A percentile compares a stretch with the other conserved stretches of the same genome.
These are phyloP conservation scores for Ferrisia virgata DNA, from an alignment of 2,888 invertebrate species.

Conservation along the genomic window DNA sequence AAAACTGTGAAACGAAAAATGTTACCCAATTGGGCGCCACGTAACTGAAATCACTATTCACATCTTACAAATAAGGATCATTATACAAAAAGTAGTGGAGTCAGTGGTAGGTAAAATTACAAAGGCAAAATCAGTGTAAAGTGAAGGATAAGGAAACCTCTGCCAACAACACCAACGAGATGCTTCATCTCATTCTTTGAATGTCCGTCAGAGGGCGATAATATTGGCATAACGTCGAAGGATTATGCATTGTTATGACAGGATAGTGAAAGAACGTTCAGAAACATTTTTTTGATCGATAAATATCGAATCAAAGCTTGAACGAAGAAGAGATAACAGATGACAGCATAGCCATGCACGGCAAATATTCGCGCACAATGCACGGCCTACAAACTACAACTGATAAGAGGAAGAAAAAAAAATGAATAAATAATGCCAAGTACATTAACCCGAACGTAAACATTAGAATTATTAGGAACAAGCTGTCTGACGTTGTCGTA, in stretches of 20 bases:
- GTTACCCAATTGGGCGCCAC: neutral
- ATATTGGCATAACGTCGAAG: neutral
- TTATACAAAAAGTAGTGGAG: neutral
- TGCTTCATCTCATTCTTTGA: neutral
- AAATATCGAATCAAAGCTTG: no score
- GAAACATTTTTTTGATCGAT: neutral
- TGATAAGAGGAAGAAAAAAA: neutral
- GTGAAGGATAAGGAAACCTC: no score
- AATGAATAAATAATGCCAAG: slow-evolving; percentile 18
- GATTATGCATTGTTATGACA: neutral
- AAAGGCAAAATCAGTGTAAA: no score
- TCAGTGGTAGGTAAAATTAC: no score
- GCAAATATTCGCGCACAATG: neutral
- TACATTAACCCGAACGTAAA: slow-evolving; percentile 43
- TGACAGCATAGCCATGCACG: no score
- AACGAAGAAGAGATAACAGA: no score
- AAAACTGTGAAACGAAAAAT: neutral
- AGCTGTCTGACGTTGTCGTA: slow-evolving; percentile 44
- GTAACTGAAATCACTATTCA: neutral
- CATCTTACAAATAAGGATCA: neutral
- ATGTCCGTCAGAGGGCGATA: slow-evolving; percentile 8
- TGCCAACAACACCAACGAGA: no score
- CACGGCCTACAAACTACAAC: neutral
- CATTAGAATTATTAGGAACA: slow-evolving; percentile 43
- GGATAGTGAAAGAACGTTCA: neutral